Evolutionary conservation across 2,113 vertebrate species (phyloP).

Genomic region (Oxygymnocypris stewartii): DNA sequence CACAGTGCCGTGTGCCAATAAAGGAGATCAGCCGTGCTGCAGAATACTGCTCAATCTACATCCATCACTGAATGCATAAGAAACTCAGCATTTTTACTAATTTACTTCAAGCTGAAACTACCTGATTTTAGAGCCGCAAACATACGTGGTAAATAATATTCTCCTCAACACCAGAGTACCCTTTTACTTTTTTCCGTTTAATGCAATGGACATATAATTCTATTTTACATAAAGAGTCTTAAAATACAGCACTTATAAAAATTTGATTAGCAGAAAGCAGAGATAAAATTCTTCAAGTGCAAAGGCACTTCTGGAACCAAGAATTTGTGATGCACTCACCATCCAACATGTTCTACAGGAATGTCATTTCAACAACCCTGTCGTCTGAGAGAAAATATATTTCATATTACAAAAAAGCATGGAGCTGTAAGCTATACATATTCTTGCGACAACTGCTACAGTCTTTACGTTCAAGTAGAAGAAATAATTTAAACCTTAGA

Average conservation of each 20-base stretch:
- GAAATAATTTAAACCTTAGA: slow-evolving; percentile 77
- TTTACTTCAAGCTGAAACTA: background rate
- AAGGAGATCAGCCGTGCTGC: background rate
- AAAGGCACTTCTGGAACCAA: slow-evolving; percentile 96
- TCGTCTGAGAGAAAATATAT: slow-evolving; percentile 66
- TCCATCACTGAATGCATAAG: slow-evolving; percentile 69
- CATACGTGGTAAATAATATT: slow-evolving; percentile 63
- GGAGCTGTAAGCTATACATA: slow-evolving; percentile 70
- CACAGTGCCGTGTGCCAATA: background rate
- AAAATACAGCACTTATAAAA: slow-evolving; percentile 92
- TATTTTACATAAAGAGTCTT: slow-evolving; percentile 89
- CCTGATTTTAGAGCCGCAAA: slow-evolving; percentile 57
- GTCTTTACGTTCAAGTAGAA: slow-evolving; percentile 68
- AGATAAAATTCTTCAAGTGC: slow-evolving; percentile 95
- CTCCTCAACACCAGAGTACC: slow-evolving; percentile 59
- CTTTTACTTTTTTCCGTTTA: slow-evolving; percentile 69
- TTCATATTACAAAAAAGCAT: slow-evolving; percentile 64
- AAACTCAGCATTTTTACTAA: slow-evolving; percentile 64
- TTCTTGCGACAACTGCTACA: slow-evolving; percentile 68
- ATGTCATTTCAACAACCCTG: slow-evolving; percentile 64
- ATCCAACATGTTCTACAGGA: slow-evolving; percentile 73
- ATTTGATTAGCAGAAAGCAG: slow-evolving; percentile 89
- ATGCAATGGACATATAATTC: slow-evolving; percentile 84
- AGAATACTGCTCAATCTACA: slow-evolving; percentile 27
- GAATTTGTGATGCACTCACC: slow-evolving; percentile 72